These are phyloP conservation scores for Botia kubotai DNA, from an alignment of 2,797 vertebrate species.

Conservation along the genomic window DNA sequence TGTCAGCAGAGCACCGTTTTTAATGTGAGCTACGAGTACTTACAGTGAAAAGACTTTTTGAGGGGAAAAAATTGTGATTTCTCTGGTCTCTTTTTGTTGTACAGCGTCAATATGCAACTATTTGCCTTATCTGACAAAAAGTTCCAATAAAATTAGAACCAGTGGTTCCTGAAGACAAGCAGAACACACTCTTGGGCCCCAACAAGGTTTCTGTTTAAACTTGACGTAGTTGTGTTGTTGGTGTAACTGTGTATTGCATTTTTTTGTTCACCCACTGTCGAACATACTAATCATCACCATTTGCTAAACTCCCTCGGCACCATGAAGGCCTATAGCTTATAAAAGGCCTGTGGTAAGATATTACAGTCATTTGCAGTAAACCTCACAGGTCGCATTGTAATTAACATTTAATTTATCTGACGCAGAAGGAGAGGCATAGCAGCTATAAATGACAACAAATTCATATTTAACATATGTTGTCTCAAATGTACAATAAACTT, in stretches of 20 bases:
- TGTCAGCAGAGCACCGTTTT: constrained; percentile 11
- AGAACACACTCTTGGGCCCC: neutral
- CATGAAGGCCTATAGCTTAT: constrained; percentile 12
- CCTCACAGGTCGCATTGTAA: constrained; percentile 25
- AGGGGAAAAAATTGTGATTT: neutral
- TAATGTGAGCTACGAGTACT: neutral
- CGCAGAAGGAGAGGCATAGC: neutral
- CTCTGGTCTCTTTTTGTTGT: too few relatives aligned
- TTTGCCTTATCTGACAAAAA: too few relatives aligned
- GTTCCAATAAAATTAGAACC: neutral
- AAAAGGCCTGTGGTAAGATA: constrained; percentile 8
- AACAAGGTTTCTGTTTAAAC: constrained; percentile 6
- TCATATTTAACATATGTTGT: neutral
- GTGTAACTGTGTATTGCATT: constrained; percentile 3
- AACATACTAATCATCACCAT: constrained; percentile 28
- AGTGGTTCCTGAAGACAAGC: neutral
- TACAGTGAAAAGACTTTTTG: neutral
- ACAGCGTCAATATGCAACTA: neutral
- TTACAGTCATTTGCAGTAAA: constrained; percentile 18
- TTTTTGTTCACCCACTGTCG: constrained; percentile 32
- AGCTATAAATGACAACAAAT: neutral
- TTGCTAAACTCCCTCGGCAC: constrained; percentile 28
- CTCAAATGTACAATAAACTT: neutral
- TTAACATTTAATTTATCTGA: neutral
- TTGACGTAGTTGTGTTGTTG: constrained; percentile 4